Evolutionary conservation across 2,888 invertebrate genomes (phyloP).

Genomic region (Ornithoptera priamus): DNA sequence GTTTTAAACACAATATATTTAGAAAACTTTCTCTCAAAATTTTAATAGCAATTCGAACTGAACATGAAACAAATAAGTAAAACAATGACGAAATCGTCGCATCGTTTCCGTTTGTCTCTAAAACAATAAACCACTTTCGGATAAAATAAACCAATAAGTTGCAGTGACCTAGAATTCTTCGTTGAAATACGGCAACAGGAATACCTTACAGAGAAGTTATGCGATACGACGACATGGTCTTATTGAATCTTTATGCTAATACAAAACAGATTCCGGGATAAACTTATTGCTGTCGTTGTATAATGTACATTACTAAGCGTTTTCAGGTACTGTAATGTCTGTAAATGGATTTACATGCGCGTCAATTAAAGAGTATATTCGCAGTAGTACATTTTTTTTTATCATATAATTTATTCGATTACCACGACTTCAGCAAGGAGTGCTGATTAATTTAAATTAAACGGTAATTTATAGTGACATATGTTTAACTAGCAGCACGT

Average conservation of each 20-base stretch:
- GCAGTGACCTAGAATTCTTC: neutral
- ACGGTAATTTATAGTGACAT: too few relatives aligned
- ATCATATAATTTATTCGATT: too few relatives aligned
- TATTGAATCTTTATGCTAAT: slow-evolving; percentile 23
- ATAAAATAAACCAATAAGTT: slow-evolving; percentile 10
- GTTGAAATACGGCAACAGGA: slow-evolving; percentile 2
- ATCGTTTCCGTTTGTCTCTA: too few relatives aligned
- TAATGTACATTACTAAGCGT: neutral
- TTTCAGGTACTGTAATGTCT: neutral
- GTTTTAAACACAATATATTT: too few relatives aligned
- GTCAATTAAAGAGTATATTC: too few relatives aligned
- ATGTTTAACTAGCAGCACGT: too few relatives aligned
- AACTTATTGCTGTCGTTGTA: slow-evolving; percentile 1
- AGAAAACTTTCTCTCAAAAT: too few relatives aligned
- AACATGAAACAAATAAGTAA: neutral
- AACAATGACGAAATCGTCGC: too few relatives aligned
- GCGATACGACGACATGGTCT: slow-evolving; percentile 3
- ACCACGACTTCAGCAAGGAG: too few relatives aligned
- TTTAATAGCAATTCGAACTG: neutral
- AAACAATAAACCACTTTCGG: slow-evolving; percentile 8
- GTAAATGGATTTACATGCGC: neutral
- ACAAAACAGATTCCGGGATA: neutral
- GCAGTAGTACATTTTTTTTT: too few relatives aligned
- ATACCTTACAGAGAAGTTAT: slow-evolving; percentile 8
- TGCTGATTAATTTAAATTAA: too few relatives aligned